Evolutionary conservation across 2,113 vertebrate genomes (phyloP).

Genomic region (Zapus hudsonius): DNA sequence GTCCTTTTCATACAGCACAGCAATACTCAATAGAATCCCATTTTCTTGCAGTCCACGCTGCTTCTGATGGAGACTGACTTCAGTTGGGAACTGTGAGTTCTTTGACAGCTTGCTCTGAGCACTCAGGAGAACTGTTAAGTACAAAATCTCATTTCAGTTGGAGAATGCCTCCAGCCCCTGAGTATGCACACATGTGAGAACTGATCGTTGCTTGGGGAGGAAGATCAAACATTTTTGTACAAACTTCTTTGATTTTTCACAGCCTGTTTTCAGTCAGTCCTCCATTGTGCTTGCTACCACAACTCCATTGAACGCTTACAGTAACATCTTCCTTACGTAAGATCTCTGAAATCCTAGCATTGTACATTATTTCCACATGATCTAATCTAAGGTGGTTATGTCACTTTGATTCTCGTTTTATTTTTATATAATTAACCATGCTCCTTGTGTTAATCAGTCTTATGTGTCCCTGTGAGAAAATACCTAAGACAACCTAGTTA

Average conservation of each 20-base stretch:
- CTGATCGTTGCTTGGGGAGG: slow-evolving; percentile 89
- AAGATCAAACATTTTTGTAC: slow-evolving; percentile 91
- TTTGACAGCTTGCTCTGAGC: slow-evolving; percentile 92
- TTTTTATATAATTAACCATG: neutral
- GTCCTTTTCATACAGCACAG: slow-evolving; percentile 84
- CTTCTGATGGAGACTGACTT: slow-evolving; percentile 87
- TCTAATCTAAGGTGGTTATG: neutral
- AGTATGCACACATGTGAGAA: slow-evolving; percentile 92
- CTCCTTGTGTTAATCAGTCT: too few species aligned
- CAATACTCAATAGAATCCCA: slow-evolving; percentile 88
- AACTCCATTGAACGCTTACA: neutral
- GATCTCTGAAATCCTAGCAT: neutral
- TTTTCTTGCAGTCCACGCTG: slow-evolving; percentile 87
- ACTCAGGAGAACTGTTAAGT: slow-evolving; percentile 87
- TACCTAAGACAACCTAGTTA: too few species aligned
- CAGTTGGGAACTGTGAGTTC: slow-evolving; percentile 91
- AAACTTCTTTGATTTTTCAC: slow-evolving; percentile 76
- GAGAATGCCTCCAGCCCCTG: slow-evolving; percentile 90
- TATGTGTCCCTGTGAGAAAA: too few species aligned
- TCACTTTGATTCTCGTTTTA: neutral
- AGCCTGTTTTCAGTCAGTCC: neutral
- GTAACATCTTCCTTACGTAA: neutral
- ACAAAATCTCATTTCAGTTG: slow-evolving; percentile 94
- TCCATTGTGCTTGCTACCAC: neutral
- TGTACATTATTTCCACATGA: neutral